These are phyloP conservation scores for Cosmia pyralina DNA, from an alignment of 2,888 invertebrate species.

Conservation along the genomic window DNA sequence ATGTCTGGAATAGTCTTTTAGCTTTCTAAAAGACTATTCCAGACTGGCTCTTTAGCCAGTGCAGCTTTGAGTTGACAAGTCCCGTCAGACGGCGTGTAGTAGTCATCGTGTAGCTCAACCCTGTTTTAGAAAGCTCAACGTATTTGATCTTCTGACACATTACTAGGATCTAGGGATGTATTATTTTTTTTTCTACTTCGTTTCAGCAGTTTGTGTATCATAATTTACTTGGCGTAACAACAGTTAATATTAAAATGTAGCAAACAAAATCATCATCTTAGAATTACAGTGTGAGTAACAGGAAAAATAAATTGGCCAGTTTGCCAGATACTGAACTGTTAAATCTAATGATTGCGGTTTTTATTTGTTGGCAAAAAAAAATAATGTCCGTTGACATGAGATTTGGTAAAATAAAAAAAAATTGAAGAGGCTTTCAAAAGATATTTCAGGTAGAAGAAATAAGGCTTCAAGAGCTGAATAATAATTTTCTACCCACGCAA, in stretches of 20 bases:
- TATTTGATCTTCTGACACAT: neutral
- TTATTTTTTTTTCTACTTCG: neutral
- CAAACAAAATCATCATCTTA: too few species aligned
- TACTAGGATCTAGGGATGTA: neutral
- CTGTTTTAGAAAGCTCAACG: neutral
- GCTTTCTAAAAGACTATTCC: too few species aligned
- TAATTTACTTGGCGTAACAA: too few species aligned
- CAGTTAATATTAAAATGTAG: too few species aligned
- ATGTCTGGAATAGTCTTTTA: neutral
- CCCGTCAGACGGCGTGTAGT: too few species aligned
- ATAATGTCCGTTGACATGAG: neutral
- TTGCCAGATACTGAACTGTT: neutral
- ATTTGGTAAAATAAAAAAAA: conserved; percentile 1
- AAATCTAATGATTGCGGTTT: neutral
- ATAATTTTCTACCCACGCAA: conserved; percentile 18
- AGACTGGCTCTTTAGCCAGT: too few species aligned
- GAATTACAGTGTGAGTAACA: too few species aligned
- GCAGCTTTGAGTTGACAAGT: too few species aligned
- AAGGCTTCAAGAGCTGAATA: conserved; percentile 20
- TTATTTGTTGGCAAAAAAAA: neutral
- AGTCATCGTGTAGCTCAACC: neutral
- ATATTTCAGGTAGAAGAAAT: conserved; percentile 16
- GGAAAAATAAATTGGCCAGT: neutral
- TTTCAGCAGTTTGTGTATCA: too few species aligned
- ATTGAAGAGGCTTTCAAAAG: conserved; percentile 8